phyloP scores from a whole-genome alignment of 2,888 invertebrate genomes.

The Prosapia bicincta region DNA sequence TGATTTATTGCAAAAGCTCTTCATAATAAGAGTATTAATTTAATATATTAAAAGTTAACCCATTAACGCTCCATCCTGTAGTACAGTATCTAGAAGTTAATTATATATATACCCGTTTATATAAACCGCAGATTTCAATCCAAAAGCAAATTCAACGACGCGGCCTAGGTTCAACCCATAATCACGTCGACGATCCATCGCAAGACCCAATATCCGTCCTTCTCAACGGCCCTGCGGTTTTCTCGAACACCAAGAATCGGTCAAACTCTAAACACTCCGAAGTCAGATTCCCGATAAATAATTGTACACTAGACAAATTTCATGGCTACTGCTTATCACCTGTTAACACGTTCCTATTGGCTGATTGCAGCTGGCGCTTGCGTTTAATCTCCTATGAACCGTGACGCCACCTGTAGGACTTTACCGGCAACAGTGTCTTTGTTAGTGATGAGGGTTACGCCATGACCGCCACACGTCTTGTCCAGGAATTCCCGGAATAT shows the following conservation, averaged over 20 bases:
- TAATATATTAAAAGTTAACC: too few species aligned
- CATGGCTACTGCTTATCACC: background rate
- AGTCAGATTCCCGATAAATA: background rate
- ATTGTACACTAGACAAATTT: background rate
- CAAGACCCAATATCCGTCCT: background rate
- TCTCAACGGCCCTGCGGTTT: background rate
- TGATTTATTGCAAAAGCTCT: too few species aligned
- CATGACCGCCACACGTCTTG: background rate
- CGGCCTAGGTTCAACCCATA: background rate
- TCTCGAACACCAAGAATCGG: background rate
- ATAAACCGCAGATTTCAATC: background rate
- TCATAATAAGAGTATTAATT: too few species aligned
- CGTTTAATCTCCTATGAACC: background rate
- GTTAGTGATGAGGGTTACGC: background rate
- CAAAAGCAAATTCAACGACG: background rate
- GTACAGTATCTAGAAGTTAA: too few species aligned
- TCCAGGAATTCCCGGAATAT: background rate
- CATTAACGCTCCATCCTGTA: too few species aligned
- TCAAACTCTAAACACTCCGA: background rate
- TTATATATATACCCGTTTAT: too few species aligned
- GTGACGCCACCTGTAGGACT: background rate
- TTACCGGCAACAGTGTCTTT: background rate
- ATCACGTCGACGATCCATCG: background rate
- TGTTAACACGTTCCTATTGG: constrained; percentile 2
- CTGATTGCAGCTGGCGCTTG: background rate